Base-by-base conservation (phyloP, 2,888 invertebrate species). In the Thera obeliscata region DNA sequence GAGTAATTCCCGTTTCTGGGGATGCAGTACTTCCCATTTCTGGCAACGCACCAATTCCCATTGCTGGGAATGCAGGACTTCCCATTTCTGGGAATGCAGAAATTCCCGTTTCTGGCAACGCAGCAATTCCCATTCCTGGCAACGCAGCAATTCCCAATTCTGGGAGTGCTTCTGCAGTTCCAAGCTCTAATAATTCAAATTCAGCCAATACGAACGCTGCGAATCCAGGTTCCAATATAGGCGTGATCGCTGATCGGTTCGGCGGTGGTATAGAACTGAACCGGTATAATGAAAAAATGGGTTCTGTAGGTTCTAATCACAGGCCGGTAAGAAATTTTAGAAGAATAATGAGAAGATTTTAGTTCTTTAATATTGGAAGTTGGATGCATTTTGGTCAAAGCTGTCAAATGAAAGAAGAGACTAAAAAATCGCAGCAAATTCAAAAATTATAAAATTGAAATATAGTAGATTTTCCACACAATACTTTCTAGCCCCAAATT, bases 201-300 rank as follows among this genome's bases (percentile, higher is more conserved):
- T n/a, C 59, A 43, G 56, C 33, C 62, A 63, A 71, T 64, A 56
- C 3, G 62, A 71, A 64, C 61, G 2, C 50, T 22, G 49, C 12
- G 49, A 33, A 35, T 60, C 35, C 61, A 38, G 56, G 49, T 8
- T 33, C 61, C 48, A 22, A 6, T 8, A n/a, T 33, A n/a, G 52
- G 8, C 2, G 8, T 6, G 0, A 3, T 61, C 9, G 61, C 22
- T 11, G 52, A 69, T 41, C 50, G 65, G 2, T 63, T 56, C 35
- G 12, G 33, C 36, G 69, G 59, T 2, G 69, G 65, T 9, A 69
- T 69, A 9, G 69, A 65, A 56, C 8, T n/a, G 2, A 69, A 69
- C 22, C 33, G 62, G 35, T 62, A 62, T 41, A 5, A 1, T 35
- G 48, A 67, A 35, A 62, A 43, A 55, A 58, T 64, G 33, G 69